Percentiles rank a stretch among this genome's conserved stretches.
phyloP scores from a whole-genome alignment of 2,113 vertebrate species.

The Octodon degus region DNA sequence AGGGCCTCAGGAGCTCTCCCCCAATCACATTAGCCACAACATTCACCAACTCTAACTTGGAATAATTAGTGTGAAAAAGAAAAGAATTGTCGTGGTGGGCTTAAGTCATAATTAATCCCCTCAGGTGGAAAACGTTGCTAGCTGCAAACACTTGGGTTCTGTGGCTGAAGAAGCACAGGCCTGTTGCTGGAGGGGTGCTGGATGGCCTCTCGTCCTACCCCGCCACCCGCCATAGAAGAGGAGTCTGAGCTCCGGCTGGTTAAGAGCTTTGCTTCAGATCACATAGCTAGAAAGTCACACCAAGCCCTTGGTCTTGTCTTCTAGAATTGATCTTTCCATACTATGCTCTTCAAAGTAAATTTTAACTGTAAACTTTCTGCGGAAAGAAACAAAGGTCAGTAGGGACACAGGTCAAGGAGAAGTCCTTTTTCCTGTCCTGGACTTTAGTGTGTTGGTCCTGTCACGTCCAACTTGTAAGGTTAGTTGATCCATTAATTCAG shows the following conservation, averaged over 20 bases:
- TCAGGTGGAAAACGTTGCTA: not conserved
- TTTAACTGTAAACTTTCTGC: constrained; percentile 4
- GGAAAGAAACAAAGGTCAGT: constrained; percentile 33
- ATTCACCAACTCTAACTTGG: not conserved
- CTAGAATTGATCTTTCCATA: constrained; percentile 15
- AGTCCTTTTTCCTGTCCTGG: constrained; percentile 17
- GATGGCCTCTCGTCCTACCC: not conserved
- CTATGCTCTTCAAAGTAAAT: not conserved
- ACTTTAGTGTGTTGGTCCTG: not conserved
- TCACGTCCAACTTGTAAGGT: not conserved
- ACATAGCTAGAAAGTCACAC: constrained; percentile 7
- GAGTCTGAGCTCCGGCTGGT: not conserved
- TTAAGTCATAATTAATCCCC: constrained; percentile 1
- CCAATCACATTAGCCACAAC: not conserved
- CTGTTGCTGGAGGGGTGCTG: not conserved
- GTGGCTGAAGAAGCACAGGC: not conserved
- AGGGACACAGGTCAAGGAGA: not conserved
- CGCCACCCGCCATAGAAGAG: not conserved
- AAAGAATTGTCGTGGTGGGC: not conserved
- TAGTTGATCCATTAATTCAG: constrained; percentile 27
- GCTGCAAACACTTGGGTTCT: not conserved
- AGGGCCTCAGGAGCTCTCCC: not conserved
- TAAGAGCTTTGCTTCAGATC: constrained; percentile 9
- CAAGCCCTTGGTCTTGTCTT: not conserved
- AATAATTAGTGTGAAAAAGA: not conserved